These are phyloP conservation scores for Zosterops japonicus DNA, from an alignment of 2,113 vertebrate genomes.

Conservation along the genomic window DNA sequence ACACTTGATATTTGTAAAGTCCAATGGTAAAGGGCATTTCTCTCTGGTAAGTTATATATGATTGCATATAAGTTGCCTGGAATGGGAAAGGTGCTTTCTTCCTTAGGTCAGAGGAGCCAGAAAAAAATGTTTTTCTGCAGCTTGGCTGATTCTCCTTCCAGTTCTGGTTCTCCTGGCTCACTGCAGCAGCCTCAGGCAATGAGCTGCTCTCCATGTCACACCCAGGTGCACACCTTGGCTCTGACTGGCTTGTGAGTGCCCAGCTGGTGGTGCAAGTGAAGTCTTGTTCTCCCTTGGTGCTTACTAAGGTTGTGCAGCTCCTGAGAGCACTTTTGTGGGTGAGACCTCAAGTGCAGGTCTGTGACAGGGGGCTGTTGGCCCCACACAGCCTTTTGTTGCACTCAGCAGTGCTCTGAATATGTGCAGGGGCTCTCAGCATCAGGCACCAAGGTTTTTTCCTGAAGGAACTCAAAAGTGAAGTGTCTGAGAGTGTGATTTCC, in stretches of 20 bases:
- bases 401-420: rapidly evolving
- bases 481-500: neutral
- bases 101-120: neutral
- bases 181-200: neutral
- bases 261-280: neutral
- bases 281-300: neutral
- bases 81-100: neutral
- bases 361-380: neutral
- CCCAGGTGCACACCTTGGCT: neutral
- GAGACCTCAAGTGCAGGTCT: neutral
- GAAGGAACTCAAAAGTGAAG: neutral
- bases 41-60: rapidly evolving
- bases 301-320: neutral
- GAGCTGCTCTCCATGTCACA: neutral
- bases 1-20: neutral
- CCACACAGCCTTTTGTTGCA: neutral
- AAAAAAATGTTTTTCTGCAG: neutral
- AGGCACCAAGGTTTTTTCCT: neutral
- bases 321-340: neutral
- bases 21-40: neutral
- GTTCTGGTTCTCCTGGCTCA: neutral
- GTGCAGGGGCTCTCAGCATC: neutral
- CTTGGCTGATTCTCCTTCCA: neutral
- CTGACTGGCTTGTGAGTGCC: neutral
- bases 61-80: neutral